Evolutionary conservation across 2,797 vertebrate species (phyloP).

Genomic region (Falco naumanni): DNA sequence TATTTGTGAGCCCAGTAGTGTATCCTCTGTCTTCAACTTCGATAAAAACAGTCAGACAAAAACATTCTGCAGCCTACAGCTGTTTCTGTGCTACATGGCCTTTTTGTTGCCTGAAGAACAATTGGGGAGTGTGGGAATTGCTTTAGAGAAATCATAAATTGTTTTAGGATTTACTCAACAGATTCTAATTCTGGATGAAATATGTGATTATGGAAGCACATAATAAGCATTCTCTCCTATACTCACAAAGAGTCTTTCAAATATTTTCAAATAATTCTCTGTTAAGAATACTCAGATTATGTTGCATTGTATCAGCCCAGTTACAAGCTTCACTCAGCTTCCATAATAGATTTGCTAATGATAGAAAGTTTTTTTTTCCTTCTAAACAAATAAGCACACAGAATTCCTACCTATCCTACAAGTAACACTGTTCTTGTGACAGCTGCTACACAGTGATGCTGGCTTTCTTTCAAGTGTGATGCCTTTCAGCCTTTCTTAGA

Average conservation of each 20-base stretch:
- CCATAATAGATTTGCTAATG: background rate
- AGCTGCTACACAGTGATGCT: background rate
- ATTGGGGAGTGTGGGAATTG: background rate
- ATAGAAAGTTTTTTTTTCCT: background rate
- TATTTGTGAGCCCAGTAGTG: background rate
- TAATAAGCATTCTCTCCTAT: conserved; percentile 47
- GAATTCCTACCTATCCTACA: background rate
- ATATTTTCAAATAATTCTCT: background rate
- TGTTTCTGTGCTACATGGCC: conserved; percentile 12
- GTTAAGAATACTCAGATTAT: background rate
- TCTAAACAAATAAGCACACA: background rate
- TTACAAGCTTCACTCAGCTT: background rate
- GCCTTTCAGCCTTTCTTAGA: background rate
- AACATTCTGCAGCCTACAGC: background rate
- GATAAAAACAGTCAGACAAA: background rate
- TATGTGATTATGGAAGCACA: conserved; percentile 54
- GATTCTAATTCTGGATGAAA: conserved; percentile 31
- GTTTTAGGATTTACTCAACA: background rate
- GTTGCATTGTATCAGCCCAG: background rate
- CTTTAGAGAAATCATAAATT: conserved; percentile 6
- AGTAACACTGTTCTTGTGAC: background rate
- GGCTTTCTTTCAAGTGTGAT: background rate
- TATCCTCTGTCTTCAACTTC: background rate
- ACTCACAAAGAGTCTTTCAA: background rate
- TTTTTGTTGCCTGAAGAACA: background rate